phyloP scores from a whole-genome alignment of 2,888 invertebrate genomes.

The Ormyrus pomaceus region DNA sequence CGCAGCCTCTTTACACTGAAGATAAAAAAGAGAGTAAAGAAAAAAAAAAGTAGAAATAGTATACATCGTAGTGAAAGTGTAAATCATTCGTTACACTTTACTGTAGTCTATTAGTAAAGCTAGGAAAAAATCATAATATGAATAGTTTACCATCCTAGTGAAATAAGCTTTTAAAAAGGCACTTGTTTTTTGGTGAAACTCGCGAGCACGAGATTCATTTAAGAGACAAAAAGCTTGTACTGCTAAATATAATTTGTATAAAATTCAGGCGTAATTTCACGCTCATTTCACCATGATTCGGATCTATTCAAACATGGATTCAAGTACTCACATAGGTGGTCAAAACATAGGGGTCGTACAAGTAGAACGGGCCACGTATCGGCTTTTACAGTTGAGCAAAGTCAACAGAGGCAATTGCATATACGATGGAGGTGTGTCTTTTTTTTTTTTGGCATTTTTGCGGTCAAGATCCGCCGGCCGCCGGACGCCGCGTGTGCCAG shows the following conservation, averaged over 20 bases:
- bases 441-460: conserved; percentile 28
- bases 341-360: conserved; percentile 42
- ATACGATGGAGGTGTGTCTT: conserved; percentile 23
- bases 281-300: conserved; percentile 7
- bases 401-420: conserved; percentile 38
- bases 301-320: conserved; percentile 22
- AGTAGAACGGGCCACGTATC: conserved; percentile 52
- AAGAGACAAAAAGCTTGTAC: too few species aligned
- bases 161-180: background rate
- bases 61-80: conserved; percentile 14
- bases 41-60: conserved; percentile 12
- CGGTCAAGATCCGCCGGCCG: conserved; percentile 9
- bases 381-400: conserved; percentile 45
- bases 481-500: conserved; percentile 14
- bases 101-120: conserved; percentile 47
- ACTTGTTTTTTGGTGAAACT: background rate
- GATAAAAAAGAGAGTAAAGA: conserved; percentile 38
- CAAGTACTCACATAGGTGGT: conserved; percentile 53
- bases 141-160: conserved; percentile 22
- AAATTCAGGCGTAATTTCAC: background rate
- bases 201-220: too few species aligned
- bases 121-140: background rate
- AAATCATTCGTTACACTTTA: conserved; percentile 3
- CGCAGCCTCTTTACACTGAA: conserved; percentile 56
- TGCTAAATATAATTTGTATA: too few species aligned